Conservation (phyloP, 2,888 invertebrate genomes). For the Lottia gigantea region DNA sequence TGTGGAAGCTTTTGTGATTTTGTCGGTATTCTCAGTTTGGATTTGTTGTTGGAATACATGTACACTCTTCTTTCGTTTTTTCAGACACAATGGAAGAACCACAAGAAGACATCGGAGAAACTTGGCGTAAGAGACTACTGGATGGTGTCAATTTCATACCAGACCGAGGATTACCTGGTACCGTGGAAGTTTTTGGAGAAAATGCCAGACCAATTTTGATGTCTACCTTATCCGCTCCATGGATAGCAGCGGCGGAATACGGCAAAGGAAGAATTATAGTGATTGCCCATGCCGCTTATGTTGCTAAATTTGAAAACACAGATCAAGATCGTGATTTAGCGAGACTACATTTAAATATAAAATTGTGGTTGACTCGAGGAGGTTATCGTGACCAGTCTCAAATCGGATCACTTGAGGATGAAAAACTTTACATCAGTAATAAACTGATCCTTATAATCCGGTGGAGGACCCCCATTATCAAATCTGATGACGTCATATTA, state of each 20-base stretch:
- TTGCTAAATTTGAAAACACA: not conserved
- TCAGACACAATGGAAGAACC: not conserved
- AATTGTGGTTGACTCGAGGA: not conserved
- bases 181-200: not conserved
- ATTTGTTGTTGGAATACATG: not conserved
- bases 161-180: not conserved
- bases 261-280: not conserved
- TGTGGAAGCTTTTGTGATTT: too few species aligned
- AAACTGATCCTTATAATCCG: not conserved
- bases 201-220: conserved; percentile 6
- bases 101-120: not conserved
- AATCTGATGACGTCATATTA: not conserved
- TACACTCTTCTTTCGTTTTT: not conserved
- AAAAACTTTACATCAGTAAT: not conserved
- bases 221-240: not conserved
- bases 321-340: not conserved
- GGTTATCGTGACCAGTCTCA: not conserved
- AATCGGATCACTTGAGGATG: not conserved
- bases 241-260: conserved; percentile 2
- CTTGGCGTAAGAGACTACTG: not conserved
- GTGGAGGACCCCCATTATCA: not conserved
- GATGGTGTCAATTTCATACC: conserved; percentile 1
- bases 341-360: not conserved
- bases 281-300: not conserved
- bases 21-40: too few species aligned